Evolutionary conservation across 2,113 vertebrate species (phyloP).

Genomic region (Boleophthalmus pectinirostris): DNA sequence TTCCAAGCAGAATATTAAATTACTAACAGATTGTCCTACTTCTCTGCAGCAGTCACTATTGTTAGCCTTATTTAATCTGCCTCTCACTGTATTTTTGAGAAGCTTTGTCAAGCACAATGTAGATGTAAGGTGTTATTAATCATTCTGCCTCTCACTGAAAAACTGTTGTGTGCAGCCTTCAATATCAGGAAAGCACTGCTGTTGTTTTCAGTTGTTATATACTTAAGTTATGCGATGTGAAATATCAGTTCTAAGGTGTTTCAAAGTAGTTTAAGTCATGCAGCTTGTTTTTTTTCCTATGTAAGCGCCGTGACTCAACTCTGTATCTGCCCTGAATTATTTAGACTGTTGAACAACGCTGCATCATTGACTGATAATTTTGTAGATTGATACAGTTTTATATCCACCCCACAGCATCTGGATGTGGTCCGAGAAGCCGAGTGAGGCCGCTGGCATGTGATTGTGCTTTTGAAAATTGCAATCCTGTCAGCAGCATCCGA

Average conservation of each 20-base stretch:
- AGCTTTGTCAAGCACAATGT: no score
- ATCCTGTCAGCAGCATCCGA: conserved; percentile 23
- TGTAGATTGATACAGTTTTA: conserved; percentile 23
- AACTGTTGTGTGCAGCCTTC: no score
- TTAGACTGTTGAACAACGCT: conserved; percentile 45
- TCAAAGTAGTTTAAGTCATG: no score
- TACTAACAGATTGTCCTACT: not conserved
- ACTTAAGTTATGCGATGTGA: no score
- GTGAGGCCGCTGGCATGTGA: conserved; percentile 3
- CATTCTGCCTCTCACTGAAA: no score
- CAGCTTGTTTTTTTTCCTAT: not conserved
- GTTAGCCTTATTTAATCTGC: not conserved
- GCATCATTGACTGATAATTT: conserved; percentile 43
- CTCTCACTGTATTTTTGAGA: not conserved
- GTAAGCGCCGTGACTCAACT: conserved; percentile 2
- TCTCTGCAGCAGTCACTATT: not conserved
- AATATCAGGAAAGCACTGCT: no score
- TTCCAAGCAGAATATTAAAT: no score
- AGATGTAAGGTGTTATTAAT: no score
- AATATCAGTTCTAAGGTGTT: no score
- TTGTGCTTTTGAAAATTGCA: conserved; percentile 33
- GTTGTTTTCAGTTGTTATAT: no score
- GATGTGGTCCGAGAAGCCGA: conserved; percentile 34
- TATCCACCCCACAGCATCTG: conserved; percentile 19
- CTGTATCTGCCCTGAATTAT: conserved; percentile 39